These are phyloP conservation scores for Typhlichthys subterraneus DNA, from an alignment of 2,797 vertebrate genomes.

Conservation along the genomic window DNA sequence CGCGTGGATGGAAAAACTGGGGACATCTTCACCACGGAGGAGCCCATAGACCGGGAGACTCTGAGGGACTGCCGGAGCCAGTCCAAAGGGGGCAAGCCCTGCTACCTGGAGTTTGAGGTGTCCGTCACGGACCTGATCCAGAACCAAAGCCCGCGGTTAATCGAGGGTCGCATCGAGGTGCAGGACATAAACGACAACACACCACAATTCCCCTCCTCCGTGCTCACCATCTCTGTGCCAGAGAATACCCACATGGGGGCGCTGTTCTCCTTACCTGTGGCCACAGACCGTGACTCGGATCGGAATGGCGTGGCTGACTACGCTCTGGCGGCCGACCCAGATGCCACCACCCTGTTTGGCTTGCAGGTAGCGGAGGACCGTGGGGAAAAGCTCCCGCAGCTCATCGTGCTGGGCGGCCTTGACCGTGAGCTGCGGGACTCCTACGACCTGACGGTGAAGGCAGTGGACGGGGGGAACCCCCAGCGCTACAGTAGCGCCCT, in stretches of 20 bases:
- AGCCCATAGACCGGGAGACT: conserved; percentile 93
- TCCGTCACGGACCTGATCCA: conserved; percentile 94
- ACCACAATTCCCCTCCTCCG: conserved; percentile 93
- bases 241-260: conserved; percentile 94
- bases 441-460: conserved; percentile 96
- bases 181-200: conserved; percentile 99
- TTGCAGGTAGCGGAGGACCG: conserved; percentile 96
- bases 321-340: conserved; percentile 87
- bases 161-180: conserved; percentile 96
- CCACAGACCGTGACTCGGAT: conserved; percentile 92
- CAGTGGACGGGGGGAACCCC: conserved; percentile 93
- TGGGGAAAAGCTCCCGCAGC: conserved; percentile 94
- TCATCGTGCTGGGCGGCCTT: conserved; percentile 94
- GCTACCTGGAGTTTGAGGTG: conserved; percentile 96
- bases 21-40: conserved; percentile 98
- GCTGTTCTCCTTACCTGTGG: conserved; percentile 91
- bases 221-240: conserved; percentile 93
- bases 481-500: conserved; percentile 93
- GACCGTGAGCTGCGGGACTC: conserved; percentile 96
- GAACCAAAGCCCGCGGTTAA: conserved; percentile 88
- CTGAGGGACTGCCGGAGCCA: conserved; percentile 90
- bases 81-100: conserved; percentile 81
- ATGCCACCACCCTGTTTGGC: conserved; percentile 91
- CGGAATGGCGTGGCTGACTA: conserved; percentile 94
- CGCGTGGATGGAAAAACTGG: conserved; percentile 96